Evolutionary conservation across 2,888 invertebrate species (phyloP).

Genomic region (Galeopsomyia nigrocyanea): DNA sequence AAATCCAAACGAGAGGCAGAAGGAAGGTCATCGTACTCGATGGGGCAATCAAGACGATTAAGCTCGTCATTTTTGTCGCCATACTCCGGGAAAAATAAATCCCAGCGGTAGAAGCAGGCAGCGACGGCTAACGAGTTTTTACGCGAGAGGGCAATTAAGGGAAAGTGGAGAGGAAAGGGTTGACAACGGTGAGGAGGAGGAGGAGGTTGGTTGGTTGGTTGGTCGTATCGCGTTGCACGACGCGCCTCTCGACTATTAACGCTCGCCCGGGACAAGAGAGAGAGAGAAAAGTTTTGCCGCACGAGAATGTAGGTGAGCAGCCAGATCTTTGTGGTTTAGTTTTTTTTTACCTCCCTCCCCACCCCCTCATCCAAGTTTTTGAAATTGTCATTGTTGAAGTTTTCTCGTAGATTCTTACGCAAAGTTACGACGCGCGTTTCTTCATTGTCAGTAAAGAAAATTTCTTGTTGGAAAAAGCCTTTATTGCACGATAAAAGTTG

Average conservation of each 20-base stretch:
- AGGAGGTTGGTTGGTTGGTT: constrained; percentile 1
- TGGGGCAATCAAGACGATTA: constrained; percentile 32
- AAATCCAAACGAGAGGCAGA: too few species aligned
- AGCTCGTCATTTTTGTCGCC: constrained; percentile 25
- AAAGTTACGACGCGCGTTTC: too few species aligned
- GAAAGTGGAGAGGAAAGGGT: constrained; percentile 20
- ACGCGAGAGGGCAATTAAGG: constrained; percentile 52
- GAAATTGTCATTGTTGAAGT: too few species aligned
- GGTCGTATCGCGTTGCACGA: constrained; percentile 18
- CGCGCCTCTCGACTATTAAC: constrained; percentile 15
- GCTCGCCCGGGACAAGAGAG: constrained; percentile 21
- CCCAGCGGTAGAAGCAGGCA: too few species aligned
- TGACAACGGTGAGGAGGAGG: constrained; percentile 42
- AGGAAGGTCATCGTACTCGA: not conserved
- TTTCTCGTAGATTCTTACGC: too few species aligned
- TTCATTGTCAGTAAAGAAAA: too few species aligned
- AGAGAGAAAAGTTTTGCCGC: constrained; percentile 20
- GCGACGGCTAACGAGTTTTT: constrained; percentile 66
- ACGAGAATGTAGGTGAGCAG: constrained; percentile 25
- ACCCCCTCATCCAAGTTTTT: too few species aligned
- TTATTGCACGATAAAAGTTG: too few species aligned
- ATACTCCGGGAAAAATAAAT: constrained; percentile 58
- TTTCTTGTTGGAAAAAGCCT: too few species aligned
- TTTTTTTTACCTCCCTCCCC: too few species aligned
- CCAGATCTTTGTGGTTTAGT: not conserved